Base-by-base conservation (phyloP, 2,113 vertebrate species). In the Tupaia chinensis region DNA sequence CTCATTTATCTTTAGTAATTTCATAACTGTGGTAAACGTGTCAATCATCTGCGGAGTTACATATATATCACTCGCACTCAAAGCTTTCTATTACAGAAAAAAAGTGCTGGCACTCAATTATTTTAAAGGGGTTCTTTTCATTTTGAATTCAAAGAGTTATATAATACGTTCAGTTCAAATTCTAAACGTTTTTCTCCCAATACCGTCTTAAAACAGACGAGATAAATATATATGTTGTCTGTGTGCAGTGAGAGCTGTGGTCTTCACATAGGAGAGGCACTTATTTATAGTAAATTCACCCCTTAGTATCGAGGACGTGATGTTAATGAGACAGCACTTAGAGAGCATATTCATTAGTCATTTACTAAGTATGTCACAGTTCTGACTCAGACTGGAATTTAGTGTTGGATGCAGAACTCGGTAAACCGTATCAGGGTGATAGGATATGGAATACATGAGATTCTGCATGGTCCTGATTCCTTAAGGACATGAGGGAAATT, bases 271-370 rank as follows among this genome's bases (percentile, higher is more conserved):
- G 72, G 80, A 73, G 32, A 95, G 95, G 27, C 8, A 32, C 70
- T 93, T 98, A 97, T 95, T 97, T 96, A 88, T 91, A 93, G 93
- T 93, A 95, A 96, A 97, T 94, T 95, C 82, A 27, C 78, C 95
- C 25, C 80, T 77, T 97, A 82, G 68, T 97, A 94, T 97, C 87
- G 93, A 98, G 95, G 78, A 95, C 89, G 11, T 70, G 1, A 76
- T 97, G 80, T 65, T 98, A 98, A 98, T 91, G 86, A 97, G 95
- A 82, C 77, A 90, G 79, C 58, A 78, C 92, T 98, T 91, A 82
- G 97, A 97, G 87, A 89, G 86, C 80, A 81, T 34, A 25, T 65
- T 96, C 90, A 77, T 97, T 96, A 95, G 96, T 97, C 96, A 88
- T 96, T 97, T 89, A 23, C 93, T 96, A 15, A 96, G 98, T 97